Percentiles rank a stretch among this genome's conserved stretches.
Evolutionary conservation across 2,888 invertebrate genomes (phyloP).

Genomic region (Psococerastis gibbosa): DNA sequence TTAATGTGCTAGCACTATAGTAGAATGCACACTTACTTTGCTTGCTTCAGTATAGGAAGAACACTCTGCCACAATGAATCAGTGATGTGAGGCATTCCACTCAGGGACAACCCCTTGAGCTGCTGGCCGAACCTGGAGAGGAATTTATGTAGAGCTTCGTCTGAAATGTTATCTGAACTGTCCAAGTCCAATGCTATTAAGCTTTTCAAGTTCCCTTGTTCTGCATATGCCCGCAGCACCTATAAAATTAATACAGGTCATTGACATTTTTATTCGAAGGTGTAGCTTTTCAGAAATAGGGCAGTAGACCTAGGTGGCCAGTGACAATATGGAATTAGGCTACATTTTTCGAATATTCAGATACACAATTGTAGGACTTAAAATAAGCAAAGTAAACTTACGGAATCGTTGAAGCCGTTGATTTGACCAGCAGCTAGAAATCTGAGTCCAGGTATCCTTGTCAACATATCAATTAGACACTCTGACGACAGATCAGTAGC

Average conservation of each 20-base stretch:
- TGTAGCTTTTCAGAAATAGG: too few relatives aligned
- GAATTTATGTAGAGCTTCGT: conserved; percentile 83
- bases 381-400: too few relatives aligned
- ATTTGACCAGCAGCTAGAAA: conserved; percentile 92
- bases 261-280: background rate
- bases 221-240: conserved; percentile 79
- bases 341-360: too few relatives aligned
- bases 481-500: conserved; percentile 92
- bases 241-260: conserved; percentile 20
- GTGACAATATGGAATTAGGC: too few relatives aligned
- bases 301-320: too few relatives aligned
- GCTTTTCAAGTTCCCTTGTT: conserved; percentile 54
- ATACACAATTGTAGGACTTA: too few relatives aligned
- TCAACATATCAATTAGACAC: conserved; percentile 80
- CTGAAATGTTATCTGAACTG: conserved; percentile 86
- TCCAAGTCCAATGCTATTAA: conserved; percentile 82
- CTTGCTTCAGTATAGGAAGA: conserved; percentile 74
- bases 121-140: conserved; percentile 76
- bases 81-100: conserved; percentile 95
- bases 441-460: conserved; percentile 63
- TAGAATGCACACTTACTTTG: conserved; percentile 70
- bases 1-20: too few relatives aligned
- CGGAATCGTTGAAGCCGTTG: conserved; percentile 92
- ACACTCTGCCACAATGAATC: conserved; percentile 97
- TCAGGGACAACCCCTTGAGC: conserved; percentile 68